phyloP scores from a whole-genome alignment of 2,113 vertebrate genomes.

The Zosterops japonicus region DNA sequence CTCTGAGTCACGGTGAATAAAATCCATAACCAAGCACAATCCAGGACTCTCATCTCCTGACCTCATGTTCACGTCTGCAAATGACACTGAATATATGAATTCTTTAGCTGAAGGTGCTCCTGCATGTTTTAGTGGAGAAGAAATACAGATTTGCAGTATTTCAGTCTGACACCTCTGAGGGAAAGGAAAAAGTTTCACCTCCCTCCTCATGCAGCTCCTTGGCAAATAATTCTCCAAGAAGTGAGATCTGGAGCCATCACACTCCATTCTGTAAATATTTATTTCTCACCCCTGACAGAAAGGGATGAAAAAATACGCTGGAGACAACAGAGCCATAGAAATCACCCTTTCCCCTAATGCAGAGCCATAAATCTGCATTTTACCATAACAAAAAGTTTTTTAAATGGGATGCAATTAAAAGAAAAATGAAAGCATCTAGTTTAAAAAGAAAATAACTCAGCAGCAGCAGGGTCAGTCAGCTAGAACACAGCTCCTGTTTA shows the following conservation, averaged over 20 bases:
- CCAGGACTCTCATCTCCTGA: neutral
- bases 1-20: neutral
- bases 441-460: neutral
- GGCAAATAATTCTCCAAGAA: neutral
- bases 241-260: neutral
- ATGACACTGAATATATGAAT: neutral
- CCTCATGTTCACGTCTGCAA: accelerated
- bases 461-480: neutral
- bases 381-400: neutral
- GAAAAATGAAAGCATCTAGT: neutral
- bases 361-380: neutral
- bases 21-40: neutral
- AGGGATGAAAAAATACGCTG: neutral
- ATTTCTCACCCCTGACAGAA: neutral
- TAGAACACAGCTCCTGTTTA: neutral
- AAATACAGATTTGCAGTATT: neutral
- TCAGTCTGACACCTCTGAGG: neutral
- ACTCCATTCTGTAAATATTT: neutral
- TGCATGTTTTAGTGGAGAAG: neutral
- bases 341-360: too few relatives aligned
- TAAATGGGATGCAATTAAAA: neutral
- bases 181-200: neutral
- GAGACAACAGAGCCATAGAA: neutral
- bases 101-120: neutral
- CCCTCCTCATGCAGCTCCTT: neutral